Conservation (phyloP, 2,888 invertebrate genomes). For the Alcis repandata region DNA sequence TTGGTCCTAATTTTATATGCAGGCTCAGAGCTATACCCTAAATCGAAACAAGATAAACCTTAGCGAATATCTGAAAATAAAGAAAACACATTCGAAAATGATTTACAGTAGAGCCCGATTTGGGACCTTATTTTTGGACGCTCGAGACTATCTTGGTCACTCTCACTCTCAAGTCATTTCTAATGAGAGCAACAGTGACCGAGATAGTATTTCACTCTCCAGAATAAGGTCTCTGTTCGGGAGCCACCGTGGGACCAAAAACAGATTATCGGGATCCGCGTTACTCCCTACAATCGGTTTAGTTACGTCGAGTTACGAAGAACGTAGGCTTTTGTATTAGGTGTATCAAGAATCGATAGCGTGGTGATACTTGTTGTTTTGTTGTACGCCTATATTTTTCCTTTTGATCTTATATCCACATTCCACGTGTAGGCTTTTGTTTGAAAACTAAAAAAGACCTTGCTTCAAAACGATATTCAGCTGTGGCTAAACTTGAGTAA, state of each 20-base stretch:
- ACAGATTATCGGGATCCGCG: conserved; percentile 81
- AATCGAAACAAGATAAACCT: conserved; percentile 78
- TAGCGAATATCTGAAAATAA: conserved; percentile 76
- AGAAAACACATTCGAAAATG: conserved; percentile 81
- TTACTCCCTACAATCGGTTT: conserved; percentile 73
- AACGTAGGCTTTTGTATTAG: conserved; percentile 40
- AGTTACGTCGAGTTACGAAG: conserved; percentile 45
- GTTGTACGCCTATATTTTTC: too few species aligned
- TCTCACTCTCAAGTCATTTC: too few species aligned
- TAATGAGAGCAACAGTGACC: too few species aligned
- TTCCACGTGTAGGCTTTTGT: too few species aligned
- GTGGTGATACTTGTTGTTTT: not conserved
- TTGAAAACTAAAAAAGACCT: too few species aligned
- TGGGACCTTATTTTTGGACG: too few species aligned
- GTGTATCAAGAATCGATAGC: conserved; percentile 17
- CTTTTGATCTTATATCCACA: too few species aligned
- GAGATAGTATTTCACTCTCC: too few species aligned
- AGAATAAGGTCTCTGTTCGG: too few species aligned
- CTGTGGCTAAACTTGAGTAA: too few species aligned
- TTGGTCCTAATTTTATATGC: conserved; percentile 17
- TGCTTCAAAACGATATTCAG: too few species aligned
- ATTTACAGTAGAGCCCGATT: conserved; percentile 78
- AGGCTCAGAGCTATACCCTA: conserved; percentile 60
- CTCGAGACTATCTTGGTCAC: too few species aligned
- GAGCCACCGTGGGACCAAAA: conserved; percentile 74